These are phyloP conservation scores for Crenuchus spilurus DNA, from an alignment of 2,797 vertebrate species.

Conservation along the genomic window DNA sequence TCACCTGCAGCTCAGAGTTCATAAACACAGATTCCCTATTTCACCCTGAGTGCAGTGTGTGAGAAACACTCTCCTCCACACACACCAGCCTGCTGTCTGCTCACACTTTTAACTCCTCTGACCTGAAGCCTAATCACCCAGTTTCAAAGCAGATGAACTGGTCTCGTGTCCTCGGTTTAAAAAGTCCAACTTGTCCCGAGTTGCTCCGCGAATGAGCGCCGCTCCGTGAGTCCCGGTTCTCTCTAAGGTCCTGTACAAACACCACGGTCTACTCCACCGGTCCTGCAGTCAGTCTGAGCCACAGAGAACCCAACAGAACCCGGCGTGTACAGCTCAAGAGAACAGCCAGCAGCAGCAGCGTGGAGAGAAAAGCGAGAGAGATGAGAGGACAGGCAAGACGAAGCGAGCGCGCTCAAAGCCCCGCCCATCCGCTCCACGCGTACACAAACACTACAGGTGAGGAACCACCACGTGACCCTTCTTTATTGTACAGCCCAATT, in stretches of 20 bases:
- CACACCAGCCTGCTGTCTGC: too few relatives aligned
- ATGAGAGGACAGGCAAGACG: too few relatives aligned
- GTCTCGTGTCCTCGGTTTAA: not conserved
- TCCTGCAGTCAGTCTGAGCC: too few relatives aligned
- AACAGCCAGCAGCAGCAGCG: too few relatives aligned
- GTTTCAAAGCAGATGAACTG: not conserved
- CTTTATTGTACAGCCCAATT: not conserved
- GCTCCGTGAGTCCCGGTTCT: not conserved
- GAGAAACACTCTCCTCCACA: too few relatives aligned
- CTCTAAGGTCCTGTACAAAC: not conserved
- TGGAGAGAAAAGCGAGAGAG: too few relatives aligned
- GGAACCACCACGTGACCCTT: slow-evolving; percentile 39
- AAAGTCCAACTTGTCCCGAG: slow-evolving; percentile 11
- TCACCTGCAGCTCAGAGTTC: not conserved
- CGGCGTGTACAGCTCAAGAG: not conserved
- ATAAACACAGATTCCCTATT: too few relatives aligned
- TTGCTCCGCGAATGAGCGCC: not conserved
- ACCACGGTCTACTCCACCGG: too few relatives aligned
- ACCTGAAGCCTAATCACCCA: too few relatives aligned
- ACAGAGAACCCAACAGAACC: too few relatives aligned
- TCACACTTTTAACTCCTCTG: too few relatives aligned
- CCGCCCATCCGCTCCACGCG: not conserved
- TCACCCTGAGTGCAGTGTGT: too few relatives aligned
- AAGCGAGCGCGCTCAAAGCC: not conserved
- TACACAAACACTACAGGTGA: not conserved